Base-by-base conservation (phyloP, 2,113 vertebrate genomes). In the Pimephales promelas region DNA sequence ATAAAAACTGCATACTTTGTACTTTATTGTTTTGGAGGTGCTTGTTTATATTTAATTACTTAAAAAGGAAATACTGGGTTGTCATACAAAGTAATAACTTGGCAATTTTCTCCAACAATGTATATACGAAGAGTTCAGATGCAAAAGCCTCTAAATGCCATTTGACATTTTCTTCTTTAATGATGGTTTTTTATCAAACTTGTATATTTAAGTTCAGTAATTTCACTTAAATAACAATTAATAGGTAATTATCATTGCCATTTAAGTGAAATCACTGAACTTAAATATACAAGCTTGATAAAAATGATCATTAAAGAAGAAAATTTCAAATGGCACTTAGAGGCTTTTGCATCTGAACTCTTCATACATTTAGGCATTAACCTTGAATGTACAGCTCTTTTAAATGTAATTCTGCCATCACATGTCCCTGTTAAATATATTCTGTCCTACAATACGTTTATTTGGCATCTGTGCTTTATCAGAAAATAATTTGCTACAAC, bases 11-110 rank as follows among this genome's bases (percentile, higher is more conserved):
- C 73, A 81, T 71, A 34, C 34, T 79, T 61, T 34, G 26, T 80
- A 83, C 74, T 75, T 79, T 43, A 34, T 74, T 72, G 52, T 45
- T 83, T 74, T 59, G 68, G 45, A 57, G n/a, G 28, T n/a, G 36
- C 43, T 81, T 84, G 36, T 87, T 79, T 84, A 80, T 80, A 62
- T 66, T 77, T 88, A 83, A 83, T 87, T 79, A 77, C 76, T 45
- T 79, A 1, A 24, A 18, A 77, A n/a, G n/a, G n/a, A 26, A 61
- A 43, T 61, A 26, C 8, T 26, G n/a, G n/a, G 10, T 28, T 79
- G 59, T 64, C 43, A 11, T n/a, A 76, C 5, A 64, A 62, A 47
- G 43, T 64, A 64, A 45, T 64, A 62, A 64, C 18, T 20, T 43
- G 16, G 4, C 5, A 14, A 45, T 45, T 78, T 43, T 45, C 22